Evolutionary conservation across 2,888 invertebrate species (phyloP), one percentile per base, ranked within the genome.

Genomic region (Apantesis nais): DNA sequence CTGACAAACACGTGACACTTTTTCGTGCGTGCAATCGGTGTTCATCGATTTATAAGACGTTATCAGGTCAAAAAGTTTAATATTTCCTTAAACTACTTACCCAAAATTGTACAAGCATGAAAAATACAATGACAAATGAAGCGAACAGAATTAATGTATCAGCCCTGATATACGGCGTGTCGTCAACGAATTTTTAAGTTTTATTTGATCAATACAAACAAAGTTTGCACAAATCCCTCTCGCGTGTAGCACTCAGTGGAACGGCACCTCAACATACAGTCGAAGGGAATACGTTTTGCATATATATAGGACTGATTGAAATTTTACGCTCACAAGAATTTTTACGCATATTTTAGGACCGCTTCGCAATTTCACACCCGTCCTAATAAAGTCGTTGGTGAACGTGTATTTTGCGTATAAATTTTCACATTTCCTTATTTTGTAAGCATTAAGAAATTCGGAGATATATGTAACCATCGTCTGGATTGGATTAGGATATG

Each of bases 281-380:
- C 69, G 67, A 78, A 70, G 55, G 70, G 80, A 78, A 80, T 80
- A 82, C 72, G 79, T 84, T 93, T 93, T 92, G 91, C 93, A 93
- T 94, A 93, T 91, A 93, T 92, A 93, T 91, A 92, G 89, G 87
- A 86, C 86, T 92, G 94, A 94, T 94, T 94, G 93, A 94, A 94
- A 93, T 91, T 93, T 92, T 92, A 92, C 91, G 91, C 90, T 87
- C 86, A 80, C 85, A 84, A 86, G 86, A 89, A 90, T 92, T 93
- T 93, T 92, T 90, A 91, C 91, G 92, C 90, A 91, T 92, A 92
- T 89, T 92, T 92, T 90, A 89, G 89, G 86, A 81, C 80, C 83
- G 86, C 84, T 87, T 86, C 84, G 88, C 89, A 89, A 89, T 89
- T 90, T 90, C 87, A 84, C 89, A 87, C 89, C 85, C 81, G 78